Conservation (phyloP, 2,888 invertebrate genomes). For the Ptilodon capucinus region DNA sequence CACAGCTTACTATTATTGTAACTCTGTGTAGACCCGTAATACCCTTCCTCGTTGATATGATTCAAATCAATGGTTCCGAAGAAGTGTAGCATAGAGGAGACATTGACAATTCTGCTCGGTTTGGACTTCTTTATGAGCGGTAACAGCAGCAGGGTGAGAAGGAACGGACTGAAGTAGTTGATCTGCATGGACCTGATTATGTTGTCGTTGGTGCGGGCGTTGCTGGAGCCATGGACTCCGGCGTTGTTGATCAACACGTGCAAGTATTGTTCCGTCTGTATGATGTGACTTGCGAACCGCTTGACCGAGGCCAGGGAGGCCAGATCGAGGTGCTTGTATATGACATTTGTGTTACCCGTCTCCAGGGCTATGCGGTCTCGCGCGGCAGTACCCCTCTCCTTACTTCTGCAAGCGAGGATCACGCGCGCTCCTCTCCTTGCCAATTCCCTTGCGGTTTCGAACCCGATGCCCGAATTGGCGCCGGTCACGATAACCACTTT, state of each 20-base stretch:
- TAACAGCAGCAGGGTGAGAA: slow-evolving; percentile 53
- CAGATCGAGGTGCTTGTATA: slow-evolving; percentile 67
- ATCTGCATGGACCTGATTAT: slow-evolving; percentile 82
- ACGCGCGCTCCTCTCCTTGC: slow-evolving; percentile 87
- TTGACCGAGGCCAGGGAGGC: slow-evolving; percentile 77
- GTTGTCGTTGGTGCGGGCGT: slow-evolving; percentile 80
- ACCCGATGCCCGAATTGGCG: slow-evolving; percentile 90
- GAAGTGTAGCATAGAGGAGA: slow-evolving; percentile 76
- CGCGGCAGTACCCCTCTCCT: slow-evolving; percentile 83
- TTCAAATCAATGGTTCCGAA: slow-evolving; percentile 28
- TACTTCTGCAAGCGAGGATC: slow-evolving; percentile 90
- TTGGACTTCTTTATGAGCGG: slow-evolving; percentile 41
- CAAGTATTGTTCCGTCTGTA: slow-evolving; percentile 64
- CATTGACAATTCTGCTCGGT: slow-evolving; percentile 55
- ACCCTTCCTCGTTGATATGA: slow-evolving; percentile 28
- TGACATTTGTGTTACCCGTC: slow-evolving; percentile 43
- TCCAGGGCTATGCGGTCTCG: slow-evolving; percentile 30
- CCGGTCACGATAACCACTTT: slow-evolving; percentile 93
- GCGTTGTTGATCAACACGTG: slow-evolving; percentile 85
- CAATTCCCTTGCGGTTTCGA: slow-evolving; percentile 86
- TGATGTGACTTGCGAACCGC: slow-evolving; percentile 81
- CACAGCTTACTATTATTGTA: slow-evolving; percentile 78
- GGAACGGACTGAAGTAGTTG: slow-evolving; percentile 84
- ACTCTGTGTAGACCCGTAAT: slow-evolving; percentile 13
- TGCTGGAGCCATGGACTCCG: slow-evolving; percentile 59